A percentile compares a stretch with the other conserved stretches of the same genome.
Evolutionary conservation across 2,797 vertebrate genomes (phyloP).

Genomic region (Oryzias dopingdopingensis): DNA sequence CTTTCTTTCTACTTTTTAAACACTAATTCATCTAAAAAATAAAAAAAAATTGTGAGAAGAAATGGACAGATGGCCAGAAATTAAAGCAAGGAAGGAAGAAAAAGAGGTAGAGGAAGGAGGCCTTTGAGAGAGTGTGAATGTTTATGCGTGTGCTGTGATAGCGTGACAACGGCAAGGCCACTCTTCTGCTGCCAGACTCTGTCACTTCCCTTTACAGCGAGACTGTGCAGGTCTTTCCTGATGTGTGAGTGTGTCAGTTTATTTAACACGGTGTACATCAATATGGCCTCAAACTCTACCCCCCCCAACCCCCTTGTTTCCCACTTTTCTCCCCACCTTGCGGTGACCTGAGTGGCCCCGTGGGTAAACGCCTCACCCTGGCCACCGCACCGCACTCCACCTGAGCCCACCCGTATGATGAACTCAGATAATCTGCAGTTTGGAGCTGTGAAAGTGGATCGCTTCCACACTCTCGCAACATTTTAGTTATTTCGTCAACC

Average conservation of each 20-base stretch:
- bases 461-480: conserved; percentile 6
- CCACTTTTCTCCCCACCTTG: conserved; percentile 22
- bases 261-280: conserved; percentile 18
- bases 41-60: not conserved
- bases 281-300: conserved; percentile 30
- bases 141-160: conserved; percentile 51
- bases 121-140: conserved; percentile 7
- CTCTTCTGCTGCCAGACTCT: conserved; percentile 70
- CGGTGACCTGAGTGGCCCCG: conserved; percentile 44
- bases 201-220: conserved; percentile 77
- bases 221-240: conserved; percentile 69
- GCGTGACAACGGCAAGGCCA: conserved; percentile 70
- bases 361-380: not conserved
- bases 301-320: conserved; percentile 21
- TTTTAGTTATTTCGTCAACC: too few relatives aligned
- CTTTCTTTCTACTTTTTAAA: too few relatives aligned
- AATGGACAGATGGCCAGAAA: conserved; percentile 21
- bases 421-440: conserved; percentile 11
- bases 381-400: conserved; percentile 2
- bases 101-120: not conserved
- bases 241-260: conserved; percentile 35
- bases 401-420: not conserved
- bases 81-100: too few relatives aligned
- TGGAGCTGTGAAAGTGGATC: not conserved
- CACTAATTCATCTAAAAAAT: too few relatives aligned